Base-by-base conservation (phyloP, 2,888 invertebrate species). In the Choristoneura rosaceana region DNA sequence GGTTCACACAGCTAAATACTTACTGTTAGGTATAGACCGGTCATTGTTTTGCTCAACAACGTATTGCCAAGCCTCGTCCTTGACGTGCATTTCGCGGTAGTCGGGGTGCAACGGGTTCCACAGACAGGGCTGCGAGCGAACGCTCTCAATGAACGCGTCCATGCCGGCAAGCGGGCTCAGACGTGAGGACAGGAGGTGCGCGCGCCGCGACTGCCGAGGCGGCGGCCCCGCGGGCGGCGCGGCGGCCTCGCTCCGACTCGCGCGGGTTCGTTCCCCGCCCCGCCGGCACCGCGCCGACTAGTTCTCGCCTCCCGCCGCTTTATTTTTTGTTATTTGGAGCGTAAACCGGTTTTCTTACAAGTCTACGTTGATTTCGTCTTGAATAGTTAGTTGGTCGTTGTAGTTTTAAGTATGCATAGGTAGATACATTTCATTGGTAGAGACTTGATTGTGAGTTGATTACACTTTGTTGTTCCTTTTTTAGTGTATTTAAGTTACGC, bases 41-140 rank as follows among this genome's bases (percentile, higher is more conserved):
- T 86, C 84, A 73, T 91, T 87, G 74, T 85, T 86, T 78, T 87
- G 82, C 59, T 88, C 85, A n/a, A 92, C 88, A 41, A 93, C 88
- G 69, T 82, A 82, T 63, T 89, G 88, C 93, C 93, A 93, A 47
- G 93, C 92, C 61, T 87, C 87, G 38, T 92, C 91, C 75, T 92
- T 87, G 9, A 87, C 82, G 38, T 87, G 84, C 78, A 86, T 84
- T 76, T 92, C 92, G 10, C 91, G 85, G 74, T 93, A 92, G 74
- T 91, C 90, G 1, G 88, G 88, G 74, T 92, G 90, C 71, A 88
- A 81, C 0, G 93, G 92, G 74, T 93, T 91, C 93, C 93, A 93
- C 2, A 93, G 78, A 75, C 92, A 92, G 10, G 91, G 91, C 66
- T 92, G 87, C 25, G 81, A 77, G 58, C 92, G 87, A 12, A 93